These are phyloP conservation scores for Rhea pennata DNA, from an alignment of 2,113 vertebrate genomes.

Conservation along the genomic window DNA sequence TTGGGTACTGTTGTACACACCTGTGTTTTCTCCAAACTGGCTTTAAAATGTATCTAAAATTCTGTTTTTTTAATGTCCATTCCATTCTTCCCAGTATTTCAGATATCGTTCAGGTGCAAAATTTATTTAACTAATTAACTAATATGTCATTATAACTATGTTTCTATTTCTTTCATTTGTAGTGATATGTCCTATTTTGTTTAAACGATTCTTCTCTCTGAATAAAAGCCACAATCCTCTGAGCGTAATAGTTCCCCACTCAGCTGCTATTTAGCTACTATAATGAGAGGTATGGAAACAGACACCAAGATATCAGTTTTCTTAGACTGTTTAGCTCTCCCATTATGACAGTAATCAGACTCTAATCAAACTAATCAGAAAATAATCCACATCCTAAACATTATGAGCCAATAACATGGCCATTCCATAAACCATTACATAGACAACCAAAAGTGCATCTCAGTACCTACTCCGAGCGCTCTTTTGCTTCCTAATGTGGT, in stretches of 20 bases:
- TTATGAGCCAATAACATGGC: neutral
- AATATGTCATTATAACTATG: neutral
- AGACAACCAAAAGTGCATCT: neutral
- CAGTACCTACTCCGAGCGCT: slow-evolving; percentile 7
- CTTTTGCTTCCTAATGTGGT: slow-evolving; percentile 49
- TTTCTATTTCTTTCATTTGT: neutral
- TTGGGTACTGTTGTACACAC: neutral
- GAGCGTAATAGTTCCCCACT: neutral
- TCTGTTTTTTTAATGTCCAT: neutral
- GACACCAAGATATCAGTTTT: neutral
- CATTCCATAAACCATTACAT: neutral
- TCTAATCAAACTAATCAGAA: neutral
- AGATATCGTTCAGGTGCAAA: neutral
- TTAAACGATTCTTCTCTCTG: neutral
- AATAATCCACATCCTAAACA: neutral
- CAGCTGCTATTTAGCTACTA: neutral
- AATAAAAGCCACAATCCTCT: neutral
- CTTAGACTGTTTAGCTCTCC: neutral
- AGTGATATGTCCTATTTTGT: neutral
- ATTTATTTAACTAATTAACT: neutral
- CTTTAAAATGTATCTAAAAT: neutral
- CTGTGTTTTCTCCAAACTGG: neutral
- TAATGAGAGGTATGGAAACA: neutral
- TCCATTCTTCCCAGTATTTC: neutral
- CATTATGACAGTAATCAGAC: neutral